Base-by-base conservation (phyloP, 1,140 invertebrate species). In the Pogonomyrmex californicus region DNA sequence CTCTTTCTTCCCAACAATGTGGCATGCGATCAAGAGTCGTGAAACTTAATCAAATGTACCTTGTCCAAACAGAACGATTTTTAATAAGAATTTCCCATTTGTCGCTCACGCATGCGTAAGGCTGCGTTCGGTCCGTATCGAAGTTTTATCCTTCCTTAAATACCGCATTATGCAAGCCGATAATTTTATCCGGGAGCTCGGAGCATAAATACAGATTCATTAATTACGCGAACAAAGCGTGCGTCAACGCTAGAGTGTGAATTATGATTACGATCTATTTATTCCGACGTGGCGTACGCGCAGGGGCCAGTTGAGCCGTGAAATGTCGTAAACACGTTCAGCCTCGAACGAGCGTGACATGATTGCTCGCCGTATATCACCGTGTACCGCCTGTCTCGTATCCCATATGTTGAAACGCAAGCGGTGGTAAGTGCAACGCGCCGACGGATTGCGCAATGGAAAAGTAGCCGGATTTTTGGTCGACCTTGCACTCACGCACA, bases 381-480 rank as follows among this genome's bases (percentile, higher is more conserved):
- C 41, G 54, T 23, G 47, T 56, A 38, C 41, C 47, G 47, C 65
- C 33, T 33, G 66, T 51, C 30, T 51, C 30, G 38, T 77, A 63
- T 23, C n/a, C 38, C 10, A 49, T 62, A 51, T 82, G 68, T 51
- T 85, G 65, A 81, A 90, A 90, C 87, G 68, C 76, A 63, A 86
- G 33, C 78, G 76, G 23, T 76, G 85, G 41, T 65, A 66, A 75
- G 81, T 60, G 66, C 62, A 62, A 47, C 60, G 70, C 23, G 23
- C 23, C 23, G 7, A 33, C 36, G 1, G 54, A 73, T 92, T 92
- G 83, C 83, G 79, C 75, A 91, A 92, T 30, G 36, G 71, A 85
- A 91, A 88, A 87, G 88, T 88, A 92, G 92, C 87, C 90, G 92
- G 92, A 93, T 92, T 93, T 93, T 92, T 88, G 91, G 82, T 86